Percentiles rank a stretch among this genome's conserved stretches.
Evolutionary conservation across 2,797 vertebrate genomes (phyloP).

Genomic region (Gymnoscopelus braueri): DNA sequence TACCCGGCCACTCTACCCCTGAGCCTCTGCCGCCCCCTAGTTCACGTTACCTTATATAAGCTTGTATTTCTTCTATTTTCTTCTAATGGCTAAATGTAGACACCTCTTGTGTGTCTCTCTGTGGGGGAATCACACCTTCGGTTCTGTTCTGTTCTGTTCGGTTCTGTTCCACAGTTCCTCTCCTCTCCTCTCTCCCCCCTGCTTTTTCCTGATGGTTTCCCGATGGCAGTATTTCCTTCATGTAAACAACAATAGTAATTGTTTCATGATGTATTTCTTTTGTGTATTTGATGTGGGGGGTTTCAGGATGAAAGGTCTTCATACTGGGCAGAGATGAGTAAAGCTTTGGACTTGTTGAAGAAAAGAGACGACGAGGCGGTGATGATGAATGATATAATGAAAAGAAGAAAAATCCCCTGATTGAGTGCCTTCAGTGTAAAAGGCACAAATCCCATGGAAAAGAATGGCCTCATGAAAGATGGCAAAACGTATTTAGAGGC

Average conservation of each 20-base stretch:
- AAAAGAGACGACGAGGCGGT: background rate
- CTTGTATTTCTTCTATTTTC: background rate
- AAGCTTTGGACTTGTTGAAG: conserved; percentile 25
- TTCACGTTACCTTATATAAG: too few relatives aligned
- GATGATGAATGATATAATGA: conserved; percentile 14
- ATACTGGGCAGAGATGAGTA: conserved; percentile 43
- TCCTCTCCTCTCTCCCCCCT: background rate
- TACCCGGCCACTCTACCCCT: too few relatives aligned
- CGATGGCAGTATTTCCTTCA: conserved; percentile 27
- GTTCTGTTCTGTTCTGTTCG: background rate
- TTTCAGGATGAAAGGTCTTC: conserved; percentile 46
- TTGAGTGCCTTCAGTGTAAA: conserved; percentile 33
- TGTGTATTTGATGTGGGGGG: conserved; percentile 34
- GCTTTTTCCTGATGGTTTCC: conserved; percentile 16
- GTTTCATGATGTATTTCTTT: conserved; percentile 46
- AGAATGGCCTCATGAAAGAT: conserved; percentile 34
- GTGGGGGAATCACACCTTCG: conserved; percentile 13
- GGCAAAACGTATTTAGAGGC: conserved; percentile 31
- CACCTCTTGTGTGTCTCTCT: background rate
- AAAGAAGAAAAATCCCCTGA: conserved; percentile 33
- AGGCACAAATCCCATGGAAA: conserved; percentile 11
- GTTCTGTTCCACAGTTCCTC: background rate
- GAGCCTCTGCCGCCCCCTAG: too few relatives aligned
- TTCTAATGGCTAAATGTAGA: background rate
- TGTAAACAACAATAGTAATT: conserved; percentile 55